Conservation (phyloP, 1,140 invertebrate genomes). For the Drosophila saltans region DNA sequence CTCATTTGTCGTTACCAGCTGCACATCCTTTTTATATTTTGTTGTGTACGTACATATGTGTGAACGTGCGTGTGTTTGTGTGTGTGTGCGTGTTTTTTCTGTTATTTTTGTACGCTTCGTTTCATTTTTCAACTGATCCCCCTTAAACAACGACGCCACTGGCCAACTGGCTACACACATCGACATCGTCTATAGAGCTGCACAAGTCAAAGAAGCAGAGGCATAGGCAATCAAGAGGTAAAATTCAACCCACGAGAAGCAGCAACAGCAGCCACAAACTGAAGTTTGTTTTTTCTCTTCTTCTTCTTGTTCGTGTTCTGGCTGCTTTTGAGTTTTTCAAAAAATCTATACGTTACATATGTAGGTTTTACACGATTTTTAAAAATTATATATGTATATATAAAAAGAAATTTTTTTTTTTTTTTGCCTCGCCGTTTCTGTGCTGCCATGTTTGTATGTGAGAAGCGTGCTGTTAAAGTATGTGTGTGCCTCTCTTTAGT, state of each 20-base stretch:
- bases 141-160: constrained; percentile 51
- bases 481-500: constrained; percentile 36
- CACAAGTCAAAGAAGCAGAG: constrained; percentile 6
- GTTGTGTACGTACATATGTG: constrained; percentile 34
- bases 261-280: constrained; percentile 34
- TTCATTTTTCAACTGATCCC: constrained; percentile 2
- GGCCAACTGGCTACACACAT: constrained; percentile 26
- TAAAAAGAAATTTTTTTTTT: constrained; percentile 67
- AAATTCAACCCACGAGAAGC: neutral
- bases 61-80: constrained; percentile 33
- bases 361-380: constrained; percentile 27
- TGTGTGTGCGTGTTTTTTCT: constrained; percentile 22
- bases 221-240: constrained; percentile 9
- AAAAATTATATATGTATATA: constrained; percentile 47
- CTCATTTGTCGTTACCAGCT: constrained; percentile 1
- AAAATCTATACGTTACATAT: constrained; percentile 29
- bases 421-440: constrained; percentile 48
- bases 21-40: constrained; percentile 8
- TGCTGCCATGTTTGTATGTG: constrained; percentile 27
- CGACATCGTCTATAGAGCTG: constrained; percentile 56
- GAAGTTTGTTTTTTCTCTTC: constrained; percentile 39
- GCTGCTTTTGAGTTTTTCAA: constrained; percentile 50
- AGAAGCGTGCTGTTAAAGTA: constrained; percentile 30
- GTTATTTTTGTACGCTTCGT: constrained; percentile 19
- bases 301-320: constrained; percentile 16